Evolutionary conservation across 1,140 invertebrate species (phyloP), one percentile per base, ranked within the genome.

Genomic region (Aphaenogaster rudis): DNA sequence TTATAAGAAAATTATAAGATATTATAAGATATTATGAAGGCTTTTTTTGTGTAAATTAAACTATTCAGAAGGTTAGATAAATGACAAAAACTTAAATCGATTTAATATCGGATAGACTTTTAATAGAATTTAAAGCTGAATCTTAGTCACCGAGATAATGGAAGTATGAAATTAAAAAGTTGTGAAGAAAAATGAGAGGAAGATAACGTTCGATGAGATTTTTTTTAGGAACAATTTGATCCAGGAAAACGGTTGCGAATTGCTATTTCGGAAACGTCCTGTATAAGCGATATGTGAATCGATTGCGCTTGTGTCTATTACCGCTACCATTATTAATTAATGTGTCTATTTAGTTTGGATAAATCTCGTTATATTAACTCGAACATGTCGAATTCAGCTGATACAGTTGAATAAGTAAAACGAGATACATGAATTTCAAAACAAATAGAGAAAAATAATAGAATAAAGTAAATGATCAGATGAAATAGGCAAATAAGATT

Each of bases 121-220:
- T 61, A 84, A 84, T 72, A 74, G 67, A 84, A 74, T 84, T 63
- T 84, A 63, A 82, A 82, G 67, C 67, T 48, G 42, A 39, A 48
- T 59, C 80, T 84, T 74, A 63, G 48, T 57, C 48, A 5, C 48
- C 42, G 67, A 42, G 63, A 39, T 74, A 61, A 76, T 76, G 69
- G 69, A 63, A 63, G 69, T 50, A 36, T 57, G 42, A 74, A 84
- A 76, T 84, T 74, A 84, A 84, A 76, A 84, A 84, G 80, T 84
- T 84, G 69, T 33, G 28, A 71, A 50, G 54, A 76, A 61, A 76
- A 72, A 84, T 84, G 59, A 84, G 80, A 81, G 42, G 28, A 42
- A 69, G 63, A 76, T 74, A 76, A 50, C 54, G 42, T 61, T 61
- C 63, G 69, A 74, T 36, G 64, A 81, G 39, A 57, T 63, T 11